Conservation (phyloP, 2,797 vertebrate genomes). For the Nyctalus aviator region DNA sequence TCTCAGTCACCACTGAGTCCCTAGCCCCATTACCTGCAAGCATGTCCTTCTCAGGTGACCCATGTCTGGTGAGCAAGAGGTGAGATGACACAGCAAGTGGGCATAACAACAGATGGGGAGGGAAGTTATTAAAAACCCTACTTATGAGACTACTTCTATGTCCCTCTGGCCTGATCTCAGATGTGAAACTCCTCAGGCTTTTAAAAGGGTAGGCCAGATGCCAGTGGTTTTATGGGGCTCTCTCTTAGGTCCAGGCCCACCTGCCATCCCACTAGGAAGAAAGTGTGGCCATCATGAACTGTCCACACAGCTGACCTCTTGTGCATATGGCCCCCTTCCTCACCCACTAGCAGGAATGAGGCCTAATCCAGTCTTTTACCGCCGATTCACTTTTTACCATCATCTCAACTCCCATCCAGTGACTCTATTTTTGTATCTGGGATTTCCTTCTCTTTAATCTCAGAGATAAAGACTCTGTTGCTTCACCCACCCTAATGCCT, state of each 20-base stretch:
- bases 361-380: neutral
- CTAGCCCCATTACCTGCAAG: neutral
- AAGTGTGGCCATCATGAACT: neutral
- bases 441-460: neutral
- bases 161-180: neutral
- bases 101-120: neutral
- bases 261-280: neutral
- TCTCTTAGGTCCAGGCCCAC: neutral
- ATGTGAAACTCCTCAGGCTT: neutral
- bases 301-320: neutral
- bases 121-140: neutral
- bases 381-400: neutral
- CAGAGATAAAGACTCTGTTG: neutral
- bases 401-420: neutral
- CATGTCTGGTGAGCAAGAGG: neutral
- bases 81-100: neutral
- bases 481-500: neutral
- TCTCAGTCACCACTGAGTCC: neutral
- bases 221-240: neutral
- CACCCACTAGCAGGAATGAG: neutral
- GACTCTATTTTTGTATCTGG: neutral
- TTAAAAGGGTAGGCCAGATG: neutral
- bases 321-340: fast-evolving
- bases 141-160: neutral
- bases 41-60: neutral